Base-by-base conservation (phyloP, 1,140 invertebrate species). In the Ptiloglossa arizonensis region DNA sequence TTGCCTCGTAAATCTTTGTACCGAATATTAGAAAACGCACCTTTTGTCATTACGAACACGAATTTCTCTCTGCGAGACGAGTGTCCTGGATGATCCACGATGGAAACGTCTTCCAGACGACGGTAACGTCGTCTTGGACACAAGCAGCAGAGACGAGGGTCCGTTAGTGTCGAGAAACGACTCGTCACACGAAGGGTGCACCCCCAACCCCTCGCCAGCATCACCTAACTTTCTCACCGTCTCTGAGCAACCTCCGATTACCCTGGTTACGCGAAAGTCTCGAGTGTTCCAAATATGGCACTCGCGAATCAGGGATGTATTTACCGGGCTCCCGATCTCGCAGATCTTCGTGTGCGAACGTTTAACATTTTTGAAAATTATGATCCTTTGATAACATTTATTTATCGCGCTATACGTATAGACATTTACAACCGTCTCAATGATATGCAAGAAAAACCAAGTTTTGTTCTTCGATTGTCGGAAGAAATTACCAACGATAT, bases 241-340 rank as follows among this genome's bases (percentile, higher is more conserved):
- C 75, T 83, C 87, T 83, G 82, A 79, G 88, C 87, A 88, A 88
- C 80, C 81, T 89, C 81, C 83, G 85, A 87, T 89, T 89, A 86
- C 75, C 85, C 79, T 82, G 82, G 79, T 86, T 88, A 87, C 79
- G 74, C 27, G 64, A 81, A 75, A 62, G 69, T 73, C 73, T 82
- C 64, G 38, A 64, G 56, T 57, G 66, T 82, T 24, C 46, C 67
- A 54, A 29, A 50, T 22, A 46, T 71, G 38, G 66, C 46, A 77
- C 64, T 82, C 38, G 52, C 46, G 32, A 54, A 52, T 68, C 66
- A 24, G n/a, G 24, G 29, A 35, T 22, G 27, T 24, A 5, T 46
- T 15, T 29, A 6, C 6, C 19, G 5, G 0, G 22, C 19, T n/a
- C 54, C 13, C 13, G 17, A 19, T 48, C 41, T 19, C 5, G 8